Percentiles rank a stretch among this genome's conserved stretches.
phyloP scores from a whole-genome alignment of 2,113 vertebrate species.

The Syngnathus floridae region DNA sequence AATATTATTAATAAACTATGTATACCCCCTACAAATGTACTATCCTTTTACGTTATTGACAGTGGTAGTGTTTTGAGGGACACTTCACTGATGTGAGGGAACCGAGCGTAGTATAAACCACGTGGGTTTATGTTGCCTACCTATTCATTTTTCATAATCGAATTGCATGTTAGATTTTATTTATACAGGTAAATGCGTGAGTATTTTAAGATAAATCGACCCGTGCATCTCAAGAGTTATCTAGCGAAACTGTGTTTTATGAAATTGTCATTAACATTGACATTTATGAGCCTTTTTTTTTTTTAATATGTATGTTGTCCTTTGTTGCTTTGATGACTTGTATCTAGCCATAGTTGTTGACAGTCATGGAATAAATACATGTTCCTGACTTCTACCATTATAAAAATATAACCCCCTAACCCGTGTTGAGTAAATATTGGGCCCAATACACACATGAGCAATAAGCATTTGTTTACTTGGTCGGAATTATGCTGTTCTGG shows the following conservation, averaged over 20 bases:
- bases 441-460: neutral
- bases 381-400: too few species aligned
- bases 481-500: neutral
- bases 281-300: too few species aligned
- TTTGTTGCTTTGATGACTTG: too few species aligned
- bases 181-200: neutral
- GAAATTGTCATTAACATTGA: too few species aligned
- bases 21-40: neutral
- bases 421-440: neutral
- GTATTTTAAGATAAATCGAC: neutral
- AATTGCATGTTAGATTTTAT: neutral
- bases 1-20: neutral
- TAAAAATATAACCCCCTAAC: too few species aligned
- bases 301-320: too few species aligned
- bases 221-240: neutral
- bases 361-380: too few species aligned
- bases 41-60: neutral
- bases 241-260: neutral
- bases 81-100: neutral
- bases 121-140: neutral
- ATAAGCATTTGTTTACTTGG: neutral
- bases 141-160: neutral
- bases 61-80: neutral
- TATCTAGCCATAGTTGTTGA: too few species aligned
- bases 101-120: conserved; percentile 1